Evolutionary conservation across 2,888 invertebrate genomes (phyloP).

Genomic region (Erebia ligea): DNA sequence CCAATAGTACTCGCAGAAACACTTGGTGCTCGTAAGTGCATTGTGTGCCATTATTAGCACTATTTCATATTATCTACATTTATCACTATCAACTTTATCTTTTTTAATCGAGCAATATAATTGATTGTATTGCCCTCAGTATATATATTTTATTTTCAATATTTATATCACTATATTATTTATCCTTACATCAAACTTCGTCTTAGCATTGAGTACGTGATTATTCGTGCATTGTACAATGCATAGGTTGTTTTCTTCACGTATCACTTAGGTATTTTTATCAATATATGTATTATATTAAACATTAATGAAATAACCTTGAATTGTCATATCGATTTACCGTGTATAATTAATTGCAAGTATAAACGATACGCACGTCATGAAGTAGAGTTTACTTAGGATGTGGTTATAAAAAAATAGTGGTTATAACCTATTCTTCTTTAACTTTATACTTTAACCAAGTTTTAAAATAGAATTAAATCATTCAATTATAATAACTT

Average conservation of each 20-base stretch:
- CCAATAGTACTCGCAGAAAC: conserved; percentile 71
- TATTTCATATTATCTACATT: conserved; percentile 17
- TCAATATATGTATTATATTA: conserved; percentile 12
- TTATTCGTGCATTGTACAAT: conserved; percentile 50
- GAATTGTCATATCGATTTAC: conserved; percentile 27
- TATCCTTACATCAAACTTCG: conserved; percentile 50
- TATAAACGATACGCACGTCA: conserved; percentile 22
- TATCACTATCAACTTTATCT: conserved; percentile 29
- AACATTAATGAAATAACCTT: conserved; percentile 28
- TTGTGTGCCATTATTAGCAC: conserved; percentile 23
- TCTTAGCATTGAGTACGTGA: conserved; percentile 50
- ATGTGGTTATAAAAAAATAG: neutral
- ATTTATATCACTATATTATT: conserved; percentile 53
- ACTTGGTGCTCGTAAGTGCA: conserved; percentile 78
- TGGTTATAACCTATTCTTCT: neutral
- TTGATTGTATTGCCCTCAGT: conserved; percentile 31
- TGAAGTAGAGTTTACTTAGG: conserved; percentile 3
- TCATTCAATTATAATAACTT: no score
- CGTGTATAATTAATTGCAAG: conserved; percentile 26
- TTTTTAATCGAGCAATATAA: conserved; percentile 13
- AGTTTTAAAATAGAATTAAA: no score
- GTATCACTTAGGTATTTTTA: conserved; percentile 3
- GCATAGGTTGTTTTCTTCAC: conserved; percentile 37
- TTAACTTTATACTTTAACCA: neutral
- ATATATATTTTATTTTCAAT: conserved; percentile 33